Evolutionary conservation across 2,888 invertebrate genomes (phyloP).

Genomic region (Lamellibrachia columna): DNA sequence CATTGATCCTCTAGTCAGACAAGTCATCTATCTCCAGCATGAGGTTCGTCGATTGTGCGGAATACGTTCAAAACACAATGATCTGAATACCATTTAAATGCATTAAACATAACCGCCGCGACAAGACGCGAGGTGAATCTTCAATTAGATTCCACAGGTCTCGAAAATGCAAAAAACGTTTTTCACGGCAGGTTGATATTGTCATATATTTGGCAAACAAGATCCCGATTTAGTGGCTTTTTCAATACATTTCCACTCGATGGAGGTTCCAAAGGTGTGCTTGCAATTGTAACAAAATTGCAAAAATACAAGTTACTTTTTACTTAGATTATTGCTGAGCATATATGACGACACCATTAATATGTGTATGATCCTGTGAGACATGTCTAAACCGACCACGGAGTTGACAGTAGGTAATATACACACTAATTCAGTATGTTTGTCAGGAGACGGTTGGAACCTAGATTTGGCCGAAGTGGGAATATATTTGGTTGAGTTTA

Average conservation of each 20-base stretch:
- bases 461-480: too few relatives aligned
- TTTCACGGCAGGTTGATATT: neutral
- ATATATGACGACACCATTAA: neutral
- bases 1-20: conserved; percentile 82
- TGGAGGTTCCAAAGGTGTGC: too few relatives aligned
- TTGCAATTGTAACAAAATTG: neutral
- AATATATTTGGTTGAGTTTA: too few relatives aligned
- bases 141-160: neutral
- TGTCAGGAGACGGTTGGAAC: too few relatives aligned
- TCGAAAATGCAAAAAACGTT: neutral
- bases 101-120: neutral
- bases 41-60: conserved; percentile 74
- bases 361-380: neutral
- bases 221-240: too few relatives aligned
- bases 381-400: neutral
- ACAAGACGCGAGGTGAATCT: neutral
- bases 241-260: too few relatives aligned
- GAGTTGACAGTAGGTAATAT: neutral
- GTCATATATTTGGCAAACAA: neutral
- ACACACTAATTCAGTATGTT: too few relatives aligned
- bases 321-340: neutral
- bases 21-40: conserved; percentile 88
- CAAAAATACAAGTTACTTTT: neutral
- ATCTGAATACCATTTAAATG: neutral
- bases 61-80: neutral